A percentile compares a stretch with the other conserved stretches of the same genome.
These are phyloP conservation scores for Ascaphus truei DNA, from an alignment of 2,113 vertebrate species.

Conservation along the genomic window DNA sequence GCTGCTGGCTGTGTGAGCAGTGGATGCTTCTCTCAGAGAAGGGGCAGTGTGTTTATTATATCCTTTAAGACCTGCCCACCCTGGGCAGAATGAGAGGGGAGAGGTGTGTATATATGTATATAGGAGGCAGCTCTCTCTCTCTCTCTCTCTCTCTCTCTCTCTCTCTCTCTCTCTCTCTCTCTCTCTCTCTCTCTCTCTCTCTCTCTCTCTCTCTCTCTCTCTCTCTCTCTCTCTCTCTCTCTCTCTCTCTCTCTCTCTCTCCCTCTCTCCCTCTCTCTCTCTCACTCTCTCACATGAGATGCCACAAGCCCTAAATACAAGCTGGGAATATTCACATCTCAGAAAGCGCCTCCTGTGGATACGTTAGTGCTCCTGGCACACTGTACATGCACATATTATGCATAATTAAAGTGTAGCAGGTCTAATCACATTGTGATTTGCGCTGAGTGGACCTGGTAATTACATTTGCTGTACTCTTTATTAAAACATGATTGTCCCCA, in stretches of 20 bases:
- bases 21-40: conserved; percentile 3
- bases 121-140: too few relatives aligned
- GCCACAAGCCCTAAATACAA: background rate
- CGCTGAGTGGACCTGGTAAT: background rate
- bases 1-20: background rate
- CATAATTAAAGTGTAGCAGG: background rate
- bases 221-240: too few relatives aligned
- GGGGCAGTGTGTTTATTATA: background rate
- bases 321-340: background rate
- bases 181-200: too few relatives aligned
- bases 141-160: too few relatives aligned
- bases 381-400: background rate
- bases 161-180: too few relatives aligned
- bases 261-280: too few relatives aligned
- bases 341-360: background rate
- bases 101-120: background rate
- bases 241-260: too few relatives aligned
- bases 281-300: background rate
- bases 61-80: conserved; percentile 21
- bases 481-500: conserved; percentile 3
- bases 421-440: conserved; percentile 2
- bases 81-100: background rate
- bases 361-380: background rate
- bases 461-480: background rate
- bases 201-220: too few relatives aligned